phyloP scores from a whole-genome alignment of 2,113 vertebrate genomes.

The Phaetusa simplex region DNA sequence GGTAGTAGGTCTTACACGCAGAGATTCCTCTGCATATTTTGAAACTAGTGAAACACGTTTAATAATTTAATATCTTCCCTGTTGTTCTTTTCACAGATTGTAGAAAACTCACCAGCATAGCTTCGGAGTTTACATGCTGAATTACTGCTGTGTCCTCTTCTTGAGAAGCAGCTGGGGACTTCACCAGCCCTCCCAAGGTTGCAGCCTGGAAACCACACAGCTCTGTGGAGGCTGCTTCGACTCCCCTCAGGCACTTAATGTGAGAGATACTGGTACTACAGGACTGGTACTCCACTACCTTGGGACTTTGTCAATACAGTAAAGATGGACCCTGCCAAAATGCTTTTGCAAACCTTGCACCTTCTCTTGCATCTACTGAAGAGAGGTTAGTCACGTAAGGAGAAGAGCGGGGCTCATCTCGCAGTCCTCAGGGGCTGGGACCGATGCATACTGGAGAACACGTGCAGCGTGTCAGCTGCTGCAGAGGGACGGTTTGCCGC shows the following conservation, averaged over 20 bases:
- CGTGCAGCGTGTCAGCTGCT: background rate
- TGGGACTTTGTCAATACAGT: background rate
- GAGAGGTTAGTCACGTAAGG: background rate
- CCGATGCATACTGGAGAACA: background rate
- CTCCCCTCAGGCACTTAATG: background rate
- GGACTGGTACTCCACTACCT: background rate
- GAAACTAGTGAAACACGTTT: background rate
- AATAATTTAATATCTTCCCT: background rate
- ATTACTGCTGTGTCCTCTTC: background rate
- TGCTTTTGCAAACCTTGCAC: background rate
- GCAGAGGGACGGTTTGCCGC: background rate
- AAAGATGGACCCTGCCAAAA: background rate
- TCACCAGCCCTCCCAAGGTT: background rate
- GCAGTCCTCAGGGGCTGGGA: background rate
- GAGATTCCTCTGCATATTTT: background rate
- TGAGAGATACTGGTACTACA: background rate
- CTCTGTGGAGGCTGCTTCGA: background rate
- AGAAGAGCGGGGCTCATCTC: background rate
- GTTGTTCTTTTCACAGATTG: background rate
- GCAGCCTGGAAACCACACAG: background rate
- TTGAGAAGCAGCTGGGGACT: background rate
- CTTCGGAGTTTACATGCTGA: background rate
- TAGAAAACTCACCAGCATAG: background rate
- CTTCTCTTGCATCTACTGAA: background rate
- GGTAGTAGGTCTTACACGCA: background rate